These are phyloP conservation scores for Holcopasites calliopsidis DNA, from an alignment of 1,140 invertebrate species.

Conservation along the genomic window DNA sequence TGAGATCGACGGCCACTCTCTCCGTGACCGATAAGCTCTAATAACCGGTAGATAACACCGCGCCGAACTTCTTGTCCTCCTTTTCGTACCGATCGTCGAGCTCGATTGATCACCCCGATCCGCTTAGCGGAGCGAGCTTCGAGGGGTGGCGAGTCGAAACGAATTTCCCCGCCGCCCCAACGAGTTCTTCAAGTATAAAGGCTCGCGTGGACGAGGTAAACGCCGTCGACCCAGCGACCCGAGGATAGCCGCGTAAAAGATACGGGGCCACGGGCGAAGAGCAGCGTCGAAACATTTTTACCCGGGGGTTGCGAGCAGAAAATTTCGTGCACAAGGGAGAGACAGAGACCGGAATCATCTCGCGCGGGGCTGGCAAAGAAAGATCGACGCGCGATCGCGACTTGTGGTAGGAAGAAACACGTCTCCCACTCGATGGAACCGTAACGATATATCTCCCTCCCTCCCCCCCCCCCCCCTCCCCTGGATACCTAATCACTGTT, in stretches of 20 bases:
- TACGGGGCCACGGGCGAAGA: not conserved
- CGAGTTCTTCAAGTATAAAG: too few relatives aligned
- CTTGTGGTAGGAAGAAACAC: constrained; percentile 43
- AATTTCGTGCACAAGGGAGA: not conserved
- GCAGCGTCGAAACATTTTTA: not conserved
- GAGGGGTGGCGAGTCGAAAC: too few relatives aligned
- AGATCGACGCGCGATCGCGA: constrained; percentile 37
- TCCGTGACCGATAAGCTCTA: constrained; percentile 16
- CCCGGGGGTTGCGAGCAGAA: not conserved
- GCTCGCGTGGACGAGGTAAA: too few relatives aligned
- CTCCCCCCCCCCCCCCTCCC: too few relatives aligned
- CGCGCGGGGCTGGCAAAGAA: constrained; percentile 45
- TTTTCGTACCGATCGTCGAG: not conserved
- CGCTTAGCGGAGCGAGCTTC: too few relatives aligned
- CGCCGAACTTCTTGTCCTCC: not conserved
- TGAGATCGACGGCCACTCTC: not conserved
- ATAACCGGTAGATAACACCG: constrained; percentile 25
- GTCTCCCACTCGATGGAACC: not conserved
- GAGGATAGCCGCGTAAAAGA: not conserved
- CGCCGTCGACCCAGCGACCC: constrained; percentile 19
- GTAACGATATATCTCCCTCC: constrained; percentile 68
- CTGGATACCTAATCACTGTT: constrained; percentile 73
- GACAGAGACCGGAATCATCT: not conserved
- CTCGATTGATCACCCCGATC: too few relatives aligned
- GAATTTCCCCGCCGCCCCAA: too few relatives aligned